Percentiles rank a stretch among this genome's conserved stretches.
Conservation (phyloP, 1,140 invertebrate genomes). For the Euura lappo region DNA sequence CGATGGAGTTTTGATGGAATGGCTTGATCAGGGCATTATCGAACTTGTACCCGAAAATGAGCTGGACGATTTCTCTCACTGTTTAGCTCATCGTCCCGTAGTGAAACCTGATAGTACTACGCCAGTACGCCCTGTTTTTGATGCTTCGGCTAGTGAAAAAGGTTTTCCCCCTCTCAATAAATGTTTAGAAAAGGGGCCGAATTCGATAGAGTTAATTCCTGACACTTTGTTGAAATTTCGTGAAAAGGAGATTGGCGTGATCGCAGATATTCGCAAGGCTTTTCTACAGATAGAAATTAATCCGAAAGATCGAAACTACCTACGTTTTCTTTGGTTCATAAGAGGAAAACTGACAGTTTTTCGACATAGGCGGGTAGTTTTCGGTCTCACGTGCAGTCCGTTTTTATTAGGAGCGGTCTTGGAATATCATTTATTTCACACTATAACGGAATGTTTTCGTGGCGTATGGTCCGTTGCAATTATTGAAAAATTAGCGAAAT, state of each 20-base stretch:
- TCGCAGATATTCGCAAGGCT: conserved; percentile 51
- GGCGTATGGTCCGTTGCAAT: background rate
- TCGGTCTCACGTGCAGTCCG: conserved; percentile 37
- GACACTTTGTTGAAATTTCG: conserved; percentile 45
- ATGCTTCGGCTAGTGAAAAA: conserved; percentile 38
- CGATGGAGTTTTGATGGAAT: conserved; percentile 40
- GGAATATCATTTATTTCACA: conserved; percentile 21
- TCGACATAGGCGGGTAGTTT: conserved; percentile 37
- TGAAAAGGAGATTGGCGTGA: conserved; percentile 40
- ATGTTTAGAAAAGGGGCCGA: conserved; percentile 47
- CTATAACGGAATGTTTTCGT: conserved; percentile 9
- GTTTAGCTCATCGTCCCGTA: conserved; percentile 45
- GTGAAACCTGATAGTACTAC: conserved; percentile 38
- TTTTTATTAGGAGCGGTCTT: conserved; percentile 40
- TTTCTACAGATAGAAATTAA: conserved; percentile 49
- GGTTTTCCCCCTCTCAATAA: conserved; percentile 45
- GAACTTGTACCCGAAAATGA: conserved; percentile 35
- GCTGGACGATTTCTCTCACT: conserved; percentile 27
- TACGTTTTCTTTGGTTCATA: conserved; percentile 44
- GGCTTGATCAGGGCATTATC: conserved; percentile 38
- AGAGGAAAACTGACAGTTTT: conserved; percentile 28
- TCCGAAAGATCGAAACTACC: conserved; percentile 37
- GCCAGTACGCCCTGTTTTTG: conserved; percentile 38
- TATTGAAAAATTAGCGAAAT: conserved; percentile 9
- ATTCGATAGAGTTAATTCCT: conserved; percentile 49